Base-by-base conservation (phyloP, 1,140 invertebrate species). In the Trichonephila clavipes region DNA sequence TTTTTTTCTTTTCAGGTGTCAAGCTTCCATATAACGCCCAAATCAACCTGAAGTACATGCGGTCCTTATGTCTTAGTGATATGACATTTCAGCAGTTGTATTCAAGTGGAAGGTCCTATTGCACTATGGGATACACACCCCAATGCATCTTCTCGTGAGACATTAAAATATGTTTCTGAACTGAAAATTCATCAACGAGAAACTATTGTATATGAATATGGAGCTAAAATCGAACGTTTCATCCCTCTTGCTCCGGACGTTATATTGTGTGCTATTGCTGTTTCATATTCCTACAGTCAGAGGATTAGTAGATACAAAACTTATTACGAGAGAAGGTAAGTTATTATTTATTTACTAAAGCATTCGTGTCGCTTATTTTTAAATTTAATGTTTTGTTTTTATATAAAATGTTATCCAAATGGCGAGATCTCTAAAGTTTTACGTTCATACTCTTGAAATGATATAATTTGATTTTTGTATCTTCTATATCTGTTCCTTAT, bases 251-350 rank as follows among this genome's bases (percentile, higher is more conserved):
- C 58, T 87, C 16, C 24, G 88, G 88, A 89, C 40, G 16, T 89
- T 89, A 6, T 72, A 14, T 4, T 89, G 62, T 72, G 12, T 89
- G 64, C 12, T 89, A 16, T 34, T 89, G 66, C 51, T 51, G 34
- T 34, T 69, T 21, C 64, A 14, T 44, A 16, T 58, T 69, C 12
- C 24, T 69, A 7, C 21, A 58, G n/a, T 51, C 18, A 66, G n/a
- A 7, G 64, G 88, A 51, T 72, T 89, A 51, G 21, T 34, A 1
- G 88, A 89, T 24, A 44, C 88, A 3, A 89, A 89, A 21, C 62
- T 89, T 28, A 44, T 89, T n/a, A 89, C 88, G 1, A 89, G 88
- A 58, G 88, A 89, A 28, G 88, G 88, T 89, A 72, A 51, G 64
- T 87, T 61, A 8, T 51, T 51, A 8, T 51, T 51, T 51, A 51